Conservation (phyloP, 2,113 vertebrate genomes). For the Thalassoma bifasciatum region DNA sequence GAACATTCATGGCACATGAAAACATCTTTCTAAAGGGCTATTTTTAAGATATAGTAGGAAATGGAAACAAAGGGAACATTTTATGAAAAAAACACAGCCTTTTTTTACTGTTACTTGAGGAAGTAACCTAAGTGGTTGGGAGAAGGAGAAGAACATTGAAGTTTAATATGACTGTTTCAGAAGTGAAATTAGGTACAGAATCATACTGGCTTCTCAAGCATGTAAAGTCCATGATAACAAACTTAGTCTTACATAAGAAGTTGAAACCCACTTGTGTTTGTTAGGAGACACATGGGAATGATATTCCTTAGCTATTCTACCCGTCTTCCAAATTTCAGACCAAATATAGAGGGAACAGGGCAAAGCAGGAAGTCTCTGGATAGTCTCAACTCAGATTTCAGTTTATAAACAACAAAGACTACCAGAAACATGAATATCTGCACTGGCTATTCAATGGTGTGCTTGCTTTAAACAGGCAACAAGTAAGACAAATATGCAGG, state of each 20-base stretch:
- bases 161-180: slow-evolving; percentile 43
- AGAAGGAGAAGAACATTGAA: slow-evolving; percentile 33
- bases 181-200: slow-evolving; percentile 48
- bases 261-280: slow-evolving; percentile 46
- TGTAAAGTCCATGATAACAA: slow-evolving; percentile 52
- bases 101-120: background rate
- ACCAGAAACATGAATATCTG: slow-evolving; percentile 28
- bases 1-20: background rate
- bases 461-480: background rate
- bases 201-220: slow-evolving; percentile 13
- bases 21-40: background rate
- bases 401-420: slow-evolving; percentile 54
- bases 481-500: background rate
- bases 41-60: background rate
- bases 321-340: slow-evolving; percentile 18
- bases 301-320: slow-evolving; percentile 34
- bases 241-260: slow-evolving; percentile 57
- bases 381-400: background rate
- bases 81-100: background rate
- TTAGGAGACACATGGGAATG: slow-evolving; percentile 44
- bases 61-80: background rate
- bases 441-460: background rate
- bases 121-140: slow-evolving; percentile 25
- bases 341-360: slow-evolving; percentile 53
- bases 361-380: background rate